phyloP scores from a whole-genome alignment of 2,888 invertebrate species.

The Eugnorisma glareosa region DNA sequence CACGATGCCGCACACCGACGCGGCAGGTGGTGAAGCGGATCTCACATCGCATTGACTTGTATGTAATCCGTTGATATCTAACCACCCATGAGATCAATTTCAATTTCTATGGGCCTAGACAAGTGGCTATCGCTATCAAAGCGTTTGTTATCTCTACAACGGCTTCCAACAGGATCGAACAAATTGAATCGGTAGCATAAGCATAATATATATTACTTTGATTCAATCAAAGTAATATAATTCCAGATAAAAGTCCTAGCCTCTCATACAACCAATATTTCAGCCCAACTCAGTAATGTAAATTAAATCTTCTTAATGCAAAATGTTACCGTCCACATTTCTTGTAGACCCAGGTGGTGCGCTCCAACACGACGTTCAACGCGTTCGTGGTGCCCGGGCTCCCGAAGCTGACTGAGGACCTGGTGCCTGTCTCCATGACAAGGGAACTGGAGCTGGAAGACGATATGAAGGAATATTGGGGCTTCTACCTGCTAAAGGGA shows the following conservation, averaged over 20 bases:
- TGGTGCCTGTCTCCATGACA: slow-evolving; percentile 92
- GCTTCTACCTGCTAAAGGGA: slow-evolving; percentile 94
- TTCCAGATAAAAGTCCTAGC: not conserved
- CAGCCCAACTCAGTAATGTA: not conserved
- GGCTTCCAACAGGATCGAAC: not conserved
- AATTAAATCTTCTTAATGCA: not conserved
- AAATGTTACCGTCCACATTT: not conserved
- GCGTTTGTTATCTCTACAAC: not conserved
- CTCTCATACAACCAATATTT: not conserved
- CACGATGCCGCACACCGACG: not conserved
- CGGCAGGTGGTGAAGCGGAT: not conserved
- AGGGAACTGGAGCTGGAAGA: slow-evolving; percentile 93
- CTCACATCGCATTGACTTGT: not conserved
- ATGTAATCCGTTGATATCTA: not conserved
- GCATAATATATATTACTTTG: too few species aligned
- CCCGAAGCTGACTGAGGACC: slow-evolving; percentile 90
- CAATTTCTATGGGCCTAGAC: not conserved
- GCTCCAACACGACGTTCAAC: slow-evolving; percentile 94
- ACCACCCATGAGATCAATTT: not conserved
- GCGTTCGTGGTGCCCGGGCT: slow-evolving; percentile 92
- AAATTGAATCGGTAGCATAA: not conserved
- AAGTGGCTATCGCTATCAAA: not conserved
- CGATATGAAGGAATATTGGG: slow-evolving; percentile 96
- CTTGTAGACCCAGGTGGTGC: slow-evolving; percentile 92
- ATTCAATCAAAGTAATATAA: not conserved